Evolutionary conservation across 2,113 vertebrate genomes (phyloP).

Genomic region (Paracanthobrama guichenoti): DNA sequence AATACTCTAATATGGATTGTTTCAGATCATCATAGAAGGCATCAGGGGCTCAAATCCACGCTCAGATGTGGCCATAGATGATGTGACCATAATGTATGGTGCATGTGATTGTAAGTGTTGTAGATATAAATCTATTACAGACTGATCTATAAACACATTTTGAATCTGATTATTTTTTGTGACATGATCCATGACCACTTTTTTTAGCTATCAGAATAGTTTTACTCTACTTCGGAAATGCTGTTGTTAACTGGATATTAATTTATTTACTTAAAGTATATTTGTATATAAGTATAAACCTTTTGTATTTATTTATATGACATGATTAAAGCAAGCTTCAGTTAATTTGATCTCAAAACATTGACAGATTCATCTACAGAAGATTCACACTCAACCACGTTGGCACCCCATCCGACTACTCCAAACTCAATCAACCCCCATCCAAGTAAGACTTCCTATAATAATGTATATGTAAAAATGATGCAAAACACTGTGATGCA

Average conservation of each 20-base stretch:
- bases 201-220: neutral
- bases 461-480: neutral
- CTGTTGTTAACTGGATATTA: neutral
- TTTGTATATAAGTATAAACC: neutral
- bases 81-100: slow-evolving; percentile 54
- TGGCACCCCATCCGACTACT: neutral
- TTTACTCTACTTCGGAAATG: neutral
- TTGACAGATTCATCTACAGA: neutral
- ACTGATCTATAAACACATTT: neutral
- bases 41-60: slow-evolving; percentile 67
- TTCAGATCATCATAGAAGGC: slow-evolving; percentile 74
- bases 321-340: neutral
- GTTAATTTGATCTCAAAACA: neutral
- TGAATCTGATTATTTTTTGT: neutral
- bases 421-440: neutral
- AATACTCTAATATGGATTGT: slow-evolving; percentile 5
- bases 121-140: slow-evolving; percentile 1
- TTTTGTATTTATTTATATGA: neutral
- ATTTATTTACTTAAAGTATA: neutral
- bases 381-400: neutral
- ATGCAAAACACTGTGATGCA: neutral
- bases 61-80: slow-evolving; percentile 75
- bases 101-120: slow-evolving; percentile 39
- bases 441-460: slow-evolving; percentile 27
- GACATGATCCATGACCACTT: neutral